Evolutionary conservation across 2,113 vertebrate species (phyloP), one percentile per base, ranked within the genome.

Genomic region (Mohoua ochrocephala): DNA sequence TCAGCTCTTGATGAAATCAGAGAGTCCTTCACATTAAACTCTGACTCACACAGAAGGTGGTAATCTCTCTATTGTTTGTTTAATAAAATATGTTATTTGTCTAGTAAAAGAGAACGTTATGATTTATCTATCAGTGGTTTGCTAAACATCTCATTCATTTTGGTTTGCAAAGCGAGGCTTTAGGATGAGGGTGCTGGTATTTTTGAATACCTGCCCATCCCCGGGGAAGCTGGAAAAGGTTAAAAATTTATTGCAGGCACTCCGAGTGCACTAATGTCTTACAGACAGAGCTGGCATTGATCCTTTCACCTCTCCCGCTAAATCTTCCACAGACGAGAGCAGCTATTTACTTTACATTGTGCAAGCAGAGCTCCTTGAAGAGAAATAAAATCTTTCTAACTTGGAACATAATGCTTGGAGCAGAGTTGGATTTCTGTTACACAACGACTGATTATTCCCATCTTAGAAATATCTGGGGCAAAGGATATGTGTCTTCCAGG

Each of bases 101-200:
- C 67, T 83, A 82, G 90, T 73, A 42, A 65, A 93, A 80, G 39
- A 56, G 56, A 76, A 70, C 0, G 2, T 63, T 84, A 70, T 75
- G 77, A 91, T 92, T 68, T 89, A 63, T 60, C 79, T 75, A 45
- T 81, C 47, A 52, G 18, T 56, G 47, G 39, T 88, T 93, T 93
- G 65, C 56, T 84, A 93, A 96, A 95, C 30, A 81, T 52, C 89
- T 94, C 67, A 95, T 76, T 93, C 64, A 61, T 78, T 87, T 79
- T 35, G 5, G 49, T 65, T 92, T 76, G 75, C 47, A 26, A n/a
- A 82, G 49, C 31, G 23, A 63, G 70, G 47, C 23, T 33, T 49
- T 30, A 65, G 54, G 44, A 64, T 91, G 59, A 84, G 41, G 69
- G 35, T 75, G 41, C 35, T 71, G 50, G 30, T 83, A 33, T 83